phyloP scores from a whole-genome alignment of 2,888 invertebrate species.

The Autographa pulchrina region DNA sequence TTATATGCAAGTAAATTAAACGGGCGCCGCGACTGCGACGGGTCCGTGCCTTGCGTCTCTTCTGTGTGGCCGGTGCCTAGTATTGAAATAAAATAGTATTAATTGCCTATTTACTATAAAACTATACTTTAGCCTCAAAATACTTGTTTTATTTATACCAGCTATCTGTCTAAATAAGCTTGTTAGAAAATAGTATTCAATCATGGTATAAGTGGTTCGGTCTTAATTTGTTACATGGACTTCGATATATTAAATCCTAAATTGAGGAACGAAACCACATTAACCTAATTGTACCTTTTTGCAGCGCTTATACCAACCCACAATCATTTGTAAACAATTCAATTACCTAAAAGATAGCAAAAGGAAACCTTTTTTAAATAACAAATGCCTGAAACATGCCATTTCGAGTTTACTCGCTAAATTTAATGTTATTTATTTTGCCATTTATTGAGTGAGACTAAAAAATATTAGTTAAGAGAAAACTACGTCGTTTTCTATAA shows the following conservation, averaged over 20 bases:
- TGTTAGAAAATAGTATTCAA: too few relatives aligned
- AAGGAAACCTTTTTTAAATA: not conserved
- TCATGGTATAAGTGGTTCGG: too few relatives aligned
- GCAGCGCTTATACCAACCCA: not conserved
- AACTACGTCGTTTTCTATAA: not conserved
- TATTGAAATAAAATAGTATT: too few relatives aligned
- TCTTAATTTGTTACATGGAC: not conserved
- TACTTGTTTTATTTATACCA: too few relatives aligned
- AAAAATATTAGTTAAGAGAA: not conserved
- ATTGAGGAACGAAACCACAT: not conserved
- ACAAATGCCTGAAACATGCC: not conserved
- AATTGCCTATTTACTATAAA: too few relatives aligned
- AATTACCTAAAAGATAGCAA: not conserved
- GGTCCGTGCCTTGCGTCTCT: too few relatives aligned
- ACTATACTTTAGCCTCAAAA: too few relatives aligned
- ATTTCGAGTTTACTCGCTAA: not conserved
- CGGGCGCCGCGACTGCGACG: too few relatives aligned
- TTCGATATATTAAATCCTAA: not conserved
- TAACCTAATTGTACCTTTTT: not conserved
- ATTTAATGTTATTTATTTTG: constrained; percentile 1
- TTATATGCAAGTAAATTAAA: too few relatives aligned
- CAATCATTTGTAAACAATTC: constrained; percentile 4
- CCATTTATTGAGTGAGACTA: not conserved
- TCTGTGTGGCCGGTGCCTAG: too few relatives aligned
- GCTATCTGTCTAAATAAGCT: too few relatives aligned